phyloP scores from a whole-genome alignment of 2,113 vertebrate genomes.

The Thryonomys swinderianus region DNA sequence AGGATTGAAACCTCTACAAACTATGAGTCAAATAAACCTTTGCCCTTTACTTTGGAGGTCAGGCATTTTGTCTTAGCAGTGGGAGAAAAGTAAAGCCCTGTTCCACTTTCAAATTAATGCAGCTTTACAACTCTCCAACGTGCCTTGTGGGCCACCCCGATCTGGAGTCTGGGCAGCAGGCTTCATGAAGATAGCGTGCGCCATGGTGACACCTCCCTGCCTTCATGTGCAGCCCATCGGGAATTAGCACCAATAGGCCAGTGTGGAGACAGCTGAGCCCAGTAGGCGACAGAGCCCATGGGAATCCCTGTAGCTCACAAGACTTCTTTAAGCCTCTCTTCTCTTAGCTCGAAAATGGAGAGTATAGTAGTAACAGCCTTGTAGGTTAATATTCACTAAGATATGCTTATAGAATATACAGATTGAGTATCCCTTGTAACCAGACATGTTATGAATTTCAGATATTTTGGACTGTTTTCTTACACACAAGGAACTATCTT shows the following conservation, averaged over 20 bases:
- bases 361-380: neutral
- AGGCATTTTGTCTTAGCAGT: no score
- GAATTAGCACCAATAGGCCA: neutral
- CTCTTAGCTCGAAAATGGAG: neutral
- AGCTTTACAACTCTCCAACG: neutral
- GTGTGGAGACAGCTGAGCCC: no score
- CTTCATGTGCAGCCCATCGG: neutral
- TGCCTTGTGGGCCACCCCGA: neutral
- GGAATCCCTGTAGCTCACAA: neutral
- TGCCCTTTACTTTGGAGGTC: no score
- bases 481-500: neutral
- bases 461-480: neutral
- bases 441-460: neutral
- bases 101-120: neutral
- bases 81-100: no score
- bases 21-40: no score
- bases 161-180: neutral
- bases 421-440: neutral
- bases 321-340: neutral
- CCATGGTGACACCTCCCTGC: fast-evolving
- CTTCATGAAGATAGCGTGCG: neutral
- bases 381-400: neutral
- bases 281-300: neutral
- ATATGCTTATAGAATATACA: no score
- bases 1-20: no score